A percentile compares a stretch with the other conserved stretches of the same genome.
These are phyloP conservation scores for Philereme vetulata DNA, from an alignment of 2,888 invertebrate species.

Conservation along the genomic window DNA sequence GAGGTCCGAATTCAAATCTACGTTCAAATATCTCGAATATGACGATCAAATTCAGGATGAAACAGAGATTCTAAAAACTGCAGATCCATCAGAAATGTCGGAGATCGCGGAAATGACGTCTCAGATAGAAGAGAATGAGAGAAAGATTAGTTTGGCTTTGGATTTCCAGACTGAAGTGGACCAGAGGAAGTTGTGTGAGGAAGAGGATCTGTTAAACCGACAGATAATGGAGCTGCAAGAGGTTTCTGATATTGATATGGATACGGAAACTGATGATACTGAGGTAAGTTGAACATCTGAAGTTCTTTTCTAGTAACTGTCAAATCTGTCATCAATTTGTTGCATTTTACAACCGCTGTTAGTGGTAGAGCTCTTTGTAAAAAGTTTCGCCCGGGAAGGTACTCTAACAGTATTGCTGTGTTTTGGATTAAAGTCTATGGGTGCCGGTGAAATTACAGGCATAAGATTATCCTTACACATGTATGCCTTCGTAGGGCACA, in stretches of 20 bases:
- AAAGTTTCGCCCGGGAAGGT: too few species aligned
- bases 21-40: slow-evolving; percentile 72
- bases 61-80: slow-evolving; percentile 69
- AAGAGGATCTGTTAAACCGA: slow-evolving; percentile 89
- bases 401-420: too few species aligned
- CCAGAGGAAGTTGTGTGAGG: slow-evolving; percentile 88
- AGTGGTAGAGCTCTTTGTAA: too few species aligned
- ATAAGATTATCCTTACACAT: too few species aligned
- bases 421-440: too few species aligned
- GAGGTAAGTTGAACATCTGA: slow-evolving; percentile 65
- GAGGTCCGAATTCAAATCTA: slow-evolving; percentile 72
- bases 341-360: too few species aligned
- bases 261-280: slow-evolving; percentile 92
- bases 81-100: slow-evolving; percentile 78
- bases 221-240: slow-evolving; percentile 90
- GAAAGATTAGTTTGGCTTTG: slow-evolving; percentile 84
- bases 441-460: too few species aligned
- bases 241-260: slow-evolving; percentile 89
- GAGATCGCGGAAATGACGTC: slow-evolving; percentile 81
- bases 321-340: too few species aligned
- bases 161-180: slow-evolving; percentile 89
- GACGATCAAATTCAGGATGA: slow-evolving; percentile 72
- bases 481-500: too few species aligned
- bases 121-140: slow-evolving; percentile 80
- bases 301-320: background rate